phyloP scores from a whole-genome alignment of 2,888 invertebrate species.

The Iphiclides podalirius region DNA sequence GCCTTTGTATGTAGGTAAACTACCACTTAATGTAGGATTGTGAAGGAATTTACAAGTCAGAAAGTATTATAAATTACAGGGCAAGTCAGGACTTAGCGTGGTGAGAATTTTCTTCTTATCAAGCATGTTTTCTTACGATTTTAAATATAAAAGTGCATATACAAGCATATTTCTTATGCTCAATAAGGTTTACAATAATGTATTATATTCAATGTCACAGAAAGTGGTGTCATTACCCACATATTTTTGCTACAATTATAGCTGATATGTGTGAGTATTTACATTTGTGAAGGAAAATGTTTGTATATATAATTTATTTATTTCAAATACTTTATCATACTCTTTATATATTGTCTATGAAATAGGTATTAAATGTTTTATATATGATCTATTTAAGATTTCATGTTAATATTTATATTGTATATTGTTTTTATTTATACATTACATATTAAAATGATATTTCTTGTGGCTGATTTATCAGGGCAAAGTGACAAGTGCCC shows the following conservation, averaged over 20 bases:
- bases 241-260: neutral
- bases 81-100: constrained; percentile 64
- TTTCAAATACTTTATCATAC: constrained; percentile 9
- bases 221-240: too few relatives aligned
- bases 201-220: too few relatives aligned
- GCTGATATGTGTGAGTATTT: neutral
- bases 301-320: constrained; percentile 2
- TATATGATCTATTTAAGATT: too few relatives aligned
- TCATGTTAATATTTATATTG: too few relatives aligned
- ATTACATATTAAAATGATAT: constrained; percentile 25
- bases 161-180: constrained; percentile 20
- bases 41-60: constrained; percentile 45
- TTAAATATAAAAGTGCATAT: too few relatives aligned
- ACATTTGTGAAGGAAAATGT: constrained; percentile 4
- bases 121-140: constrained; percentile 51
- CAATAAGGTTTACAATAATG: too few relatives aligned
- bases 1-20: too few relatives aligned
- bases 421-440: too few relatives aligned
- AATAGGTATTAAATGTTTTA: too few relatives aligned
- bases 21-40: too few relatives aligned
- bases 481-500: constrained; percentile 77
- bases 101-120: constrained; percentile 61
- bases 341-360: neutral
- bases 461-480: constrained; percentile 51
- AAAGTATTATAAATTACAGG: constrained; percentile 64